Base-by-base conservation (phyloP, 2,797 vertebrate species). In the Sphenopsis melanotis region DNA sequence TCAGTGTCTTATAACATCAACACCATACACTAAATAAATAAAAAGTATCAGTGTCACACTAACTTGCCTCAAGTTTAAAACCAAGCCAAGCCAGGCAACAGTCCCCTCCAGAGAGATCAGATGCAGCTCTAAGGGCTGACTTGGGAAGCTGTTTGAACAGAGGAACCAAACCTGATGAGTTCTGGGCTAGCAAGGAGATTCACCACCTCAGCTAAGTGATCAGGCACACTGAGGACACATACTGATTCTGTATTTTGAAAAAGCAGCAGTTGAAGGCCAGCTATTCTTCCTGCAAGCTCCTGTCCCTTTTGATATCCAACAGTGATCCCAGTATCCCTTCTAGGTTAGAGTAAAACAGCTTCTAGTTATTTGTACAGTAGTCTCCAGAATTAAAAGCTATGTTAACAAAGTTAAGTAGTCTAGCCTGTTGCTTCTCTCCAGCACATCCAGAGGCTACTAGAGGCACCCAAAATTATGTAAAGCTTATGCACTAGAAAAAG, bases 321-420 rank as follows among this genome's bases (percentile, higher is more conserved):
- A 66, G 65, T 44, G 37, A 91, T 37, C 52, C 30, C 6, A 46
- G 50, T 39, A 85, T 36, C 69, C 80, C 57, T 56, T 76, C 85
- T 52, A 83, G 39, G 26, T 93, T 77, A 79, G 50, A 24, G 57
- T 83, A 86, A 91, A 83, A 82, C 70, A 89, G 63, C 27, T 56
- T 65, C 29, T 64, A 81, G 59, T 27, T 57, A 79, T 70, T 80
- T n/a, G 56, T 42, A 82, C 59, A 90, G 70, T 50, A 86, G 77
- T 66, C 34, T 79, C 72, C 80, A 64, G 66, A 95, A 87, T 93
- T 93, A 93, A 97, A 91, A 95, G 56, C 77, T 76, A 79, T 12
- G 37, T 93, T 88, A 87, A 72, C 81, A 46, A 83, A 49, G n/a
- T 37, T 84, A 76, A 87, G 77, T 56, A 90, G 52, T 66, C 78